These are phyloP conservation scores for Dipodomys stephensi DNA, from an alignment of 2,113 vertebrate species.

Conservation along the genomic window DNA sequence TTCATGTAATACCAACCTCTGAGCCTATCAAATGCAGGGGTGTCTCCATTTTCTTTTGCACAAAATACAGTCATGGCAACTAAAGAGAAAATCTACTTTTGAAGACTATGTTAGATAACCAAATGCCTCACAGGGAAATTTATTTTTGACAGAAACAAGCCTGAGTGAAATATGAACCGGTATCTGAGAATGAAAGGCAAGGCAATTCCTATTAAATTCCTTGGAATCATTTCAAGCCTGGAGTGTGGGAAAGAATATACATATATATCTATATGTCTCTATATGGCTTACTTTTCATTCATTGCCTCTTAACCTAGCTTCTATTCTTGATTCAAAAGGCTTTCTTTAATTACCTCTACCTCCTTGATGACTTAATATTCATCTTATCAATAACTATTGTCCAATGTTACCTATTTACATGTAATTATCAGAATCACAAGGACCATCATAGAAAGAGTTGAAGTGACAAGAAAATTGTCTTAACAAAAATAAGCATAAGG, in stretches of 20 bases:
- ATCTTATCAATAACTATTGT: not conserved
- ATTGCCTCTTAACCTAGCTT: not conserved
- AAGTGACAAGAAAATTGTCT: not conserved
- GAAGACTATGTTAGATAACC: not conserved
- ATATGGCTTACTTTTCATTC: not conserved
- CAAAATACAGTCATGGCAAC: not conserved
- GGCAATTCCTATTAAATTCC: not conserved
- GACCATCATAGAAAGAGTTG: not conserved
- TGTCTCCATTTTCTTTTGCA: not conserved
- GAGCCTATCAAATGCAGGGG: not conserved
- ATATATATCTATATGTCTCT: too few species aligned
- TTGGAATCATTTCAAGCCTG: not conserved
- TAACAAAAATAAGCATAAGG: not conserved
- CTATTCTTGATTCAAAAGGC: not conserved
- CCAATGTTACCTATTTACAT: not conserved
- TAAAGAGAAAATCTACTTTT: slow-evolving; percentile 50
- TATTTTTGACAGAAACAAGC: slow-evolving; percentile 59
- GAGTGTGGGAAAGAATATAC: not conserved
- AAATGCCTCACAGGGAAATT: slow-evolving; percentile 2
- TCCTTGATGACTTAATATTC: not conserved
- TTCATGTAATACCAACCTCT: slow-evolving; percentile 37
- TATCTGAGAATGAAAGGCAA: slow-evolving; percentile 18
- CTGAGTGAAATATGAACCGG: slow-evolving; percentile 48
- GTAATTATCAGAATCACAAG: not conserved
- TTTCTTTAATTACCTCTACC: not conserved